Base-by-base conservation (phyloP, 2,797 vertebrate genomes). In the Danionella dracula region DNA sequence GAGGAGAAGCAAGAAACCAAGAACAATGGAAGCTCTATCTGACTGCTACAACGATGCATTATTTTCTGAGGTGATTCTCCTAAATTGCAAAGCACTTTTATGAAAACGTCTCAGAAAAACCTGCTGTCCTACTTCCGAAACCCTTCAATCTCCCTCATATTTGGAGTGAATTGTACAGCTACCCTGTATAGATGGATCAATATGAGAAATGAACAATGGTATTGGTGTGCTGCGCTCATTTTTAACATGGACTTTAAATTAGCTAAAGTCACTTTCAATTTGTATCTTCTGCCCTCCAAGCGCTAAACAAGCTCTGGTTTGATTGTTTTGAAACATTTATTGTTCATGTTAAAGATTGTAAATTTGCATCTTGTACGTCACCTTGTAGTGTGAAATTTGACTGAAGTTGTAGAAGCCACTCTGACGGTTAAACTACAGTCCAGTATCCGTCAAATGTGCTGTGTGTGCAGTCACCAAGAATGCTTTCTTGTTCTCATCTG, bases 341-440 rank as follows among this genome's bases (percentile, higher is more conserved):
- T 42, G 20, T 19, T 17, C 10, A 27, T 34, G 8, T 54, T 27
- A 6, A 27, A 27, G 23, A 27, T 68, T n/a, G n/a, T n/a, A n/a
- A n/a, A n/a, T 35, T 58, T 7, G 5, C 32, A 46, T 67, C 45
- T 50, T 41, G 53, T 66, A 63, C 3, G 6, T 67, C 46, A 45
- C 48, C 17, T 27, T 34, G 63, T 56, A 59, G 42, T 66, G 76
- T 84, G 78, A 81, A 68, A 80, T 78, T 79, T 76, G 44, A 81
- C 84, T 66, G 74, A 78, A 80, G 83, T 78, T 85, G 77, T 73
- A 79, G 72, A 82, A 63, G 57, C 56, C 63, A 72, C 51, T 60
- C 73, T 67, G n/a, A 70, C 66, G 73, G 71, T 70, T 59, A 31
- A 59, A 42, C 31, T 50, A 44, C 66, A 50, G 74, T 70, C 73